Evolutionary conservation across 2,797 vertebrate species (phyloP), one percentile per base, ranked within the genome.

Genomic region (Rousettus madagascariensis): DNA sequence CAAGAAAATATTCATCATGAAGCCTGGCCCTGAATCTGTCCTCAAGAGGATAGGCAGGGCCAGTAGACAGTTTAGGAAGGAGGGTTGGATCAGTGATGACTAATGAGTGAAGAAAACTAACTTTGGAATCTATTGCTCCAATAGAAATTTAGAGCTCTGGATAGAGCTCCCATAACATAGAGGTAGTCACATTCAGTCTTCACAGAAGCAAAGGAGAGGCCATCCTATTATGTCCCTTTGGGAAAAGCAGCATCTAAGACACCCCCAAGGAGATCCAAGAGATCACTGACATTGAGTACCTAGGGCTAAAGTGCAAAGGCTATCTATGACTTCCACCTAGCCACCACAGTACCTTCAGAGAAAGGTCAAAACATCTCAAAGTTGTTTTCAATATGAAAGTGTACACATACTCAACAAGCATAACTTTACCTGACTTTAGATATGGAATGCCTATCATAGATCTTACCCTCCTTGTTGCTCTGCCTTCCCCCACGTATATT

Each of bases 1-100:
- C 66, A 3, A 13, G 95, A 96, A 97, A 97, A 97, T 91, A 95
- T 90, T 96, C 89, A 91, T 95, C 89, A 82, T 87, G 51, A 96
- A 97, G 94, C 63, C 72, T 97, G 84, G 93, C 95, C 86, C 84
- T 87, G 82, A 93, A 77, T 96, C 49, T 80, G 80, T 87, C 80
- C 96, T 96, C 94, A 66, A 96, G 91, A 95, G 91, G 71, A 90
- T 63, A 95, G 94, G 91, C 61, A 65, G 94, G 95, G 94, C 92
- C 75, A 94, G 88, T 51, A 86, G 95, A 94, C 57, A 94, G 90
- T 84, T 95, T 91, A 91, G 95, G 93, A 38, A 93, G 78, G 86
- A 96, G 75, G 75, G 88, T 6, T 96, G 86, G 89, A 71, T 94
- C 74, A 17, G 36, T 59, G 66, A 95, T 97, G 96, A 97, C 91